Percentiles rank a stretch among this genome's conserved stretches.
Conservation (phyloP, 2,113 vertebrate genomes). For the Cyanoderma ruficeps region DNA sequence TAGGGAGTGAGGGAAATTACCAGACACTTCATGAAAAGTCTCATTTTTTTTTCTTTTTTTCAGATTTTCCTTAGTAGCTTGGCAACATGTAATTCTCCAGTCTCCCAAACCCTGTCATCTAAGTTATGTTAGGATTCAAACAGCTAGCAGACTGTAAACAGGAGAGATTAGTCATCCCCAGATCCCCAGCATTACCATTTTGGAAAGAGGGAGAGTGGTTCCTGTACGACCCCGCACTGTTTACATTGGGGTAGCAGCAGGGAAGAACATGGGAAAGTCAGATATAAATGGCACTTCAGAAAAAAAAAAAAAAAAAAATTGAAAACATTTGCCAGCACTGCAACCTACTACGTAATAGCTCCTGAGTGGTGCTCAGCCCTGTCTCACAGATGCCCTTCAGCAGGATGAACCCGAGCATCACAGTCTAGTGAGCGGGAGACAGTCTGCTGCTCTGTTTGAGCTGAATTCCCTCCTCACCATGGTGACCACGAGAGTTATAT, state of each 20-base stretch:
- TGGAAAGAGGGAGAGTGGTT: slow-evolving; percentile 31
- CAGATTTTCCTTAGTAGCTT: slow-evolving; percentile 12
- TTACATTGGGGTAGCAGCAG: slow-evolving; percentile 25
- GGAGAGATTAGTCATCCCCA: slow-evolving; percentile 48
- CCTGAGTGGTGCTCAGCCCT: not conserved
- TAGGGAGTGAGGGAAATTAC: not conserved
- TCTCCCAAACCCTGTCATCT: slow-evolving; percentile 39
- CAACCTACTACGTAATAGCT: not conserved
- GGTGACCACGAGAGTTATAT: slow-evolving; percentile 36
- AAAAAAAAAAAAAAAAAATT: not conserved
- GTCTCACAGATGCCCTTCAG: slow-evolving; percentile 43
- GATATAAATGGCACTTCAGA: not conserved
- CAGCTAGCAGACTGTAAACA: slow-evolving; percentile 52
- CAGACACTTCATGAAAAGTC: not conserved
- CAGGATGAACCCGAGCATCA: slow-evolving; percentile 41
- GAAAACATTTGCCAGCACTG: slow-evolving; percentile 42
- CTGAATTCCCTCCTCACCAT: slow-evolving; percentile 45
- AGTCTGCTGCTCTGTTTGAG: slow-evolving; percentile 46
- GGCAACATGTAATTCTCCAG: slow-evolving; percentile 43
- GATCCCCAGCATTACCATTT: slow-evolving; percentile 22
- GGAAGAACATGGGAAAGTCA: slow-evolving; percentile 28
- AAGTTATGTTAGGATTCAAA: slow-evolving; percentile 53
- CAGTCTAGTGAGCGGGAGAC: slow-evolving; percentile 13
- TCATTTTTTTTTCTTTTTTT: not conserved
- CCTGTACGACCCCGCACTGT: not conserved